These are phyloP conservation scores for Lasioglossum lativentre DNA, from an alignment of 2,888 invertebrate species.

Conservation along the genomic window DNA sequence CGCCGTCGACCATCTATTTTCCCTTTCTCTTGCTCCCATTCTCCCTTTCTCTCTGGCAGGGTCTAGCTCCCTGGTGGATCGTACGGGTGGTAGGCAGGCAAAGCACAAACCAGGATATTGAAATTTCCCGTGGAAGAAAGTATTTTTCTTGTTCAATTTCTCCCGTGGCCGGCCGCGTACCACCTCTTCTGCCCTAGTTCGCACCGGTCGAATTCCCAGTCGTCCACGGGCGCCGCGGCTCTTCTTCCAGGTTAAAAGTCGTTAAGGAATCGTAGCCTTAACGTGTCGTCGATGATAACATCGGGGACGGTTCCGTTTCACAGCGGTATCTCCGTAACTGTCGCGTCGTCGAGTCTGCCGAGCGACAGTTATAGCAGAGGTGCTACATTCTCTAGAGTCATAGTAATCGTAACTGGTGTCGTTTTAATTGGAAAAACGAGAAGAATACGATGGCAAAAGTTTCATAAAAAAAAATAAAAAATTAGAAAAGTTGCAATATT, in stretches of 20 bases:
- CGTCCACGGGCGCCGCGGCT: background rate
- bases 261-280: constrained; percentile 42
- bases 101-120: constrained; percentile 78
- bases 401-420: too few species aligned
- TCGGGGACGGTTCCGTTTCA: constrained; percentile 23
- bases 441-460: too few species aligned
- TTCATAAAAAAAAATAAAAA: too few species aligned
- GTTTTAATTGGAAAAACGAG: too few species aligned
- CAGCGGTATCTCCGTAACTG: too few species aligned
- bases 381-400: too few species aligned
- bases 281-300: constrained; percentile 31
- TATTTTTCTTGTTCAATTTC: constrained; percentile 76
- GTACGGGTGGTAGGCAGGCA: constrained; percentile 53
- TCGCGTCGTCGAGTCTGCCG: too few species aligned
- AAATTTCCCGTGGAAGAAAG: constrained; percentile 78
- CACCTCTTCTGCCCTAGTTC: constrained; percentile 52
- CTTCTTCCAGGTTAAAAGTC: constrained; percentile 45
- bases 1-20: background rate
- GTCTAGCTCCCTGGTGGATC: constrained; percentile 31
- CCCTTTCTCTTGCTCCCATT: background rate
- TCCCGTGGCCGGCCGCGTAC: constrained; percentile 48
- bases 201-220: constrained; percentile 21
- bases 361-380: too few species aligned
- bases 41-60: background rate
- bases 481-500: too few species aligned